phyloP scores from a whole-genome alignment of 2,888 invertebrate genomes.

The Chrysodeixis includens region DNA sequence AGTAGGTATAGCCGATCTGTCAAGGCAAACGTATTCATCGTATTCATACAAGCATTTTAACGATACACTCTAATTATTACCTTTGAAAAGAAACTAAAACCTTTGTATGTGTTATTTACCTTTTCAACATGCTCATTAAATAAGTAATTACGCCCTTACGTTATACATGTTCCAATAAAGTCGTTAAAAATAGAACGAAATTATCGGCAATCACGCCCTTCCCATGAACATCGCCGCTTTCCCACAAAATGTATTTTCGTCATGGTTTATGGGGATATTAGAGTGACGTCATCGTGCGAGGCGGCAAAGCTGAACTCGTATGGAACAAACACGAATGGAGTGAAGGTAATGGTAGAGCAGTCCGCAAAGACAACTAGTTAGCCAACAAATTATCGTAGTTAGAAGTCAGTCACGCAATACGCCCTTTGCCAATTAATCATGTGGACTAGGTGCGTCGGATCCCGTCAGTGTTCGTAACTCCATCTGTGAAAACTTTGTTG shows the following conservation, averaged over 20 bases:
- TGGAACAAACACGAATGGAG: slow-evolving; percentile 32
- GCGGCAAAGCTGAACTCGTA: slow-evolving; percentile 25
- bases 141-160: slow-evolving; percentile 13
- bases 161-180: slow-evolving; percentile 19
- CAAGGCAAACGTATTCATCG: slow-evolving; percentile 13
- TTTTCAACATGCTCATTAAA: slow-evolving; percentile 11
- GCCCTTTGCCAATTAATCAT: slow-evolving; percentile 62
- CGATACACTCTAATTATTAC: background rate
- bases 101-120: slow-evolving; percentile 11
- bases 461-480: slow-evolving; percentile 43
- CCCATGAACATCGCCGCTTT: slow-evolving; percentile 20
- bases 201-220: slow-evolving; percentile 18
- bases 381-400: slow-evolving; percentile 66
- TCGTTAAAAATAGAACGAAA: slow-evolving; percentile 33
- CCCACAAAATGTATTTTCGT: slow-evolving; percentile 40
- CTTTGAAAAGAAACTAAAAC: background rate
- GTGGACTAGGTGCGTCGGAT: slow-evolving; percentile 49
- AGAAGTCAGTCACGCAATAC: slow-evolving; percentile 69
- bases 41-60: background rate
- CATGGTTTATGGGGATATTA: slow-evolving; percentile 19
- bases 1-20: background rate
- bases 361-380: slow-evolving; percentile 65
- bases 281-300: slow-evolving; percentile 39
- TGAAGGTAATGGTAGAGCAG: slow-evolving; percentile 40
- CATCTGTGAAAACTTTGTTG: slow-evolving; percentile 33